phyloP scores from a whole-genome alignment of 64 coral and sea anemone species.

The Dendronephthya gigantea region DNA sequence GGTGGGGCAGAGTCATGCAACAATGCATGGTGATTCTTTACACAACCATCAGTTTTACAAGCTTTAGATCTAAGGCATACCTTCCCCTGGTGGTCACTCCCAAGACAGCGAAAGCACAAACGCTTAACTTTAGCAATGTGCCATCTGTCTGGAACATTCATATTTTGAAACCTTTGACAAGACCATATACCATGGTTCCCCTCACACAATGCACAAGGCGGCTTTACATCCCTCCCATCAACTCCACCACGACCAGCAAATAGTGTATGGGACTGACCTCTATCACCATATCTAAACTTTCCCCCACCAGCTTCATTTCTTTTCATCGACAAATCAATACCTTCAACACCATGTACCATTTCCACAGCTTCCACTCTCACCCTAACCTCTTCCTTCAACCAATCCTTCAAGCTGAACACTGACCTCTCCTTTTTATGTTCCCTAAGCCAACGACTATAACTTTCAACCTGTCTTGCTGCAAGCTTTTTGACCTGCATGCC shows the following conservation, averaged over 20 bases:
- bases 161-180: neutral
- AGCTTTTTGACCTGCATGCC: conserved; percentile 34
- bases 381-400: conserved; percentile 31
- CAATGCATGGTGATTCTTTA: neutral
- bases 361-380: neutral
- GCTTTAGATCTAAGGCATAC: neutral
- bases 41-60: neutral
- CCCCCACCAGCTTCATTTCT: neutral
- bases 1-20: neutral
- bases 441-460: conserved; percentile 26
- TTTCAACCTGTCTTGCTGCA: conserved; percentile 22
- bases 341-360: neutral
- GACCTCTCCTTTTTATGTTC: neutral
- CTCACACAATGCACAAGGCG: neutral
- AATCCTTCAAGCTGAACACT: conserved; percentile 19
- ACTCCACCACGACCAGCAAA: neutral
- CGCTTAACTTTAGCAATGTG: neutral
- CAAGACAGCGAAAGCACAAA: neutral
- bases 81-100: neutral
- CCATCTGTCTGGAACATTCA: neutral
- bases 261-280: neutral
- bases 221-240: neutral
- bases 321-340: neutral
- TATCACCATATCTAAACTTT: neutral
- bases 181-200: conserved; percentile 14